Percentiles rank a stretch among this genome's conserved stretches.
Conservation (phyloP, 2,888 invertebrate species). For the Stictocephala bisonia region DNA sequence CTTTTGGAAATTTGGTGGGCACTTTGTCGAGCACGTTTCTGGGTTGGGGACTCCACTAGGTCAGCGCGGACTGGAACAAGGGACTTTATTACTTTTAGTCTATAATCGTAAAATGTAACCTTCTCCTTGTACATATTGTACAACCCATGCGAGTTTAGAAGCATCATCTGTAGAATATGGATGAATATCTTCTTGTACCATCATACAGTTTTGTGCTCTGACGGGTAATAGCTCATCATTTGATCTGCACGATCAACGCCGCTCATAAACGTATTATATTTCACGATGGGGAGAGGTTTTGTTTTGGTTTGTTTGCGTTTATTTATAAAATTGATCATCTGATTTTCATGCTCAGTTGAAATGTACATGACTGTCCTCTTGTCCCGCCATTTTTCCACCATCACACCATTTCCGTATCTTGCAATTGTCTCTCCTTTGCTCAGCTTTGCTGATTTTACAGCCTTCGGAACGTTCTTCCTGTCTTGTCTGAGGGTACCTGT, state of each 20-base stretch:
- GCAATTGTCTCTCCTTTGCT: neutral
- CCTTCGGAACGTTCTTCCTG: neutral
- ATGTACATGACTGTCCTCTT: constrained; percentile 6
- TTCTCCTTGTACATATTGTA: neutral
- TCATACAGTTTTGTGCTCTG: neutral
- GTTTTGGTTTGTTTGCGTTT: neutral
- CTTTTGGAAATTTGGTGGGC: too few relatives aligned
- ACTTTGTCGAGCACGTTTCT: neutral
- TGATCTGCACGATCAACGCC: too few relatives aligned
- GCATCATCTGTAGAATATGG: constrained; percentile 13
- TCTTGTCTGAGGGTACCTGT: neutral
- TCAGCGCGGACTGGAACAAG: neutral
- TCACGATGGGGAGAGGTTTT: constrained; percentile 1
- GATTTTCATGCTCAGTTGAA: constrained; percentile 9
- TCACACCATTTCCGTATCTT: constrained; percentile 7
- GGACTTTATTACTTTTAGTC: constrained; percentile 4
- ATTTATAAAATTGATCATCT: neutral
- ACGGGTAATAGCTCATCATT: too few relatives aligned
- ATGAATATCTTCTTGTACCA: constrained; percentile 17
- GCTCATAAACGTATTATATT: too few relatives aligned
- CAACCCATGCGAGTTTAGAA: neutral
- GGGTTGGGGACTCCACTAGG: neutral
- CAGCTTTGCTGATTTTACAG: neutral
- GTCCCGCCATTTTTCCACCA: constrained; percentile 12
- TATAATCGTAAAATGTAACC: constrained; percentile 7